Percentiles rank a stretch among this genome's conserved stretches.
phyloP scores from a whole-genome alignment of 2,113 vertebrate genomes.

The Eulemur macaco region DNA sequence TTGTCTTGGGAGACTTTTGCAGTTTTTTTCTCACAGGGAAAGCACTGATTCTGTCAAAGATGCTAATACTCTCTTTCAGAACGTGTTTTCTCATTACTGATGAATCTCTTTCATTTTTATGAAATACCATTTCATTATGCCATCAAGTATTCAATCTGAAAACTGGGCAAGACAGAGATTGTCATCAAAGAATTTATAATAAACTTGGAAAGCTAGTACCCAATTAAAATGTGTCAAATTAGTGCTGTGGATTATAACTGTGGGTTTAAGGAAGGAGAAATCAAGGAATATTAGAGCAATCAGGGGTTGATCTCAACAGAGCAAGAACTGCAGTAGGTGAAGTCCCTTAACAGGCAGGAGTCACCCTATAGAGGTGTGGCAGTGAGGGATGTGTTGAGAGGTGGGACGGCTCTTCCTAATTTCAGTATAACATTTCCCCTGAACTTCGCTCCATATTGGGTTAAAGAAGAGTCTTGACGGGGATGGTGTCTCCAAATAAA shows the following conservation, averaged over 20 bases:
- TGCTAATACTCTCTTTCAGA: not conserved
- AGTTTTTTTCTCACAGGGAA: not conserved
- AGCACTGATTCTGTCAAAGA: not conserved
- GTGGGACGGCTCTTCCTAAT: not conserved
- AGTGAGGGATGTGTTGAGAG: not conserved
- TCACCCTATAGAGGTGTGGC: not conserved
- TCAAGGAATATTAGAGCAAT: not conserved
- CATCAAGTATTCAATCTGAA: not conserved
- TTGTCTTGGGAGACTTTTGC: not conserved
- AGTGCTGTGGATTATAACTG: not conserved
- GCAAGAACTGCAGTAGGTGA: accelerated
- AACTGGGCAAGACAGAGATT: not conserved
- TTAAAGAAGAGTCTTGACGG: not conserved
- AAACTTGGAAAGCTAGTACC: not conserved
- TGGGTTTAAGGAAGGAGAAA: not conserved
- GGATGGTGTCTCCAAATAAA: not conserved
- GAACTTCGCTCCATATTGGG: not conserved
- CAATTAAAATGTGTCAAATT: not conserved
- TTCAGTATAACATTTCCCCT: not conserved
- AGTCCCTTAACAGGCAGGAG: not conserved
- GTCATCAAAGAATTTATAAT: not conserved
- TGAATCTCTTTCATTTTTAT: not conserved
- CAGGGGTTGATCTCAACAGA: not conserved
- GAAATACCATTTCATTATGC: not conserved
- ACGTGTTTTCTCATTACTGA: not conserved